Evolutionary conservation across 2,888 invertebrate species (phyloP).

Genomic region (Nemurella pictetii): DNA sequence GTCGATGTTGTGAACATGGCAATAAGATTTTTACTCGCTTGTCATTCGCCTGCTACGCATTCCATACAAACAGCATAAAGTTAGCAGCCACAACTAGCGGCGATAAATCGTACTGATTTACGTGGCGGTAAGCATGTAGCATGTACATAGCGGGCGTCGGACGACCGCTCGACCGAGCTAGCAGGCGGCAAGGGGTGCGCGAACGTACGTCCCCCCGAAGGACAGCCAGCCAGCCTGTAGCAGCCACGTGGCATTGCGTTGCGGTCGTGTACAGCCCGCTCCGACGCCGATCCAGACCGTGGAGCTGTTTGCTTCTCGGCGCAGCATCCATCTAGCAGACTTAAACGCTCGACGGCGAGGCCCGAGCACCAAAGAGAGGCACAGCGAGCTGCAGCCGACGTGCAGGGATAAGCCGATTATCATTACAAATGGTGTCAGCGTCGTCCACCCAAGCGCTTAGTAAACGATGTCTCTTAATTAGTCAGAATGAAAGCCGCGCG

Average conservation of each 20-base stretch:
- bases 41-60: not conserved
- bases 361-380: too few species aligned
- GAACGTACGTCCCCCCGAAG: not conserved
- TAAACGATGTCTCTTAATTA: not conserved
- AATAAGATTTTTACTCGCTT: not conserved
- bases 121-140: constrained; percentile 26
- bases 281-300: too few species aligned
- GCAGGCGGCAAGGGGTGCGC: not conserved
- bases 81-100: not conserved
- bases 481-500: too few species aligned
- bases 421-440: too few species aligned
- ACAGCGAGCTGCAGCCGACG: too few species aligned
- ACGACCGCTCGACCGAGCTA: not conserved
- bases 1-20: not conserved
- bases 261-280: not conserved
- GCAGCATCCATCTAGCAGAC: not conserved
- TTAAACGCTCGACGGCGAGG: not conserved
- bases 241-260: not conserved
- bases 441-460: too few species aligned
- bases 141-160: not conserved
- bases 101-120: constrained; percentile 28
- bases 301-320: too few species aligned
- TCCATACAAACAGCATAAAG: not conserved
- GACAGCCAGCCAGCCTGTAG: not conserved
- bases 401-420: too few species aligned